Evolutionary conservation across 2,888 invertebrate genomes (phyloP).

Genomic region (Cephus sareptanus): DNA sequence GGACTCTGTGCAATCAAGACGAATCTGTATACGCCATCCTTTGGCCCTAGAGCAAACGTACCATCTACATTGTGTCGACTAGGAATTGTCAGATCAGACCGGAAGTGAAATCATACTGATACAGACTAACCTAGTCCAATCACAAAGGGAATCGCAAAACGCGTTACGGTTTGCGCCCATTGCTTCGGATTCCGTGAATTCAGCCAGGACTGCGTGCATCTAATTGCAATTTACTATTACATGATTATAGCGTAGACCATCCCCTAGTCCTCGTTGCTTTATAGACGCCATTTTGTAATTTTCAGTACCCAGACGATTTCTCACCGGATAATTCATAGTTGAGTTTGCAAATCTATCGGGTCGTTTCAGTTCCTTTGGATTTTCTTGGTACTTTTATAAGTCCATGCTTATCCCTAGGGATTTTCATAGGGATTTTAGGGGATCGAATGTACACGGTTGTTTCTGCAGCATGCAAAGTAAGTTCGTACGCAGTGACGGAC

Average conservation of each 20-base stretch:
- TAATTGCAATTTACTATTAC: slow-evolving; percentile 3
- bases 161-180: slow-evolving; percentile 25
- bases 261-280: too few relatives aligned
- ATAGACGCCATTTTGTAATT: too few relatives aligned
- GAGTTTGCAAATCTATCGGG: not conserved
- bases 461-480: not conserved
- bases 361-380: not conserved
- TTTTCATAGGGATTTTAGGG: not conserved
- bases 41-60: slow-evolving; percentile 18
- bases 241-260: not conserved
- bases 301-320: too few relatives aligned
- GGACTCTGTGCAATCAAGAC: not conserved
- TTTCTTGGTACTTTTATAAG: not conserved
- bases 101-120: not conserved
- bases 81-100: not conserved
- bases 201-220: not conserved
- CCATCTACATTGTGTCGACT: slow-evolving; percentile 5
- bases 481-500: not conserved
- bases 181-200: slow-evolving; percentile 24
- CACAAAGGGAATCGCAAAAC: slow-evolving; percentile 52
- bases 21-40: not conserved
- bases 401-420: not conserved
- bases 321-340: too few relatives aligned
- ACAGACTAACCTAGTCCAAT: slow-evolving; percentile 26
- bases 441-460: not conserved